Conservation (phyloP, 2,113 vertebrate species). For the Oncorhynchus tshawytscha region DNA sequence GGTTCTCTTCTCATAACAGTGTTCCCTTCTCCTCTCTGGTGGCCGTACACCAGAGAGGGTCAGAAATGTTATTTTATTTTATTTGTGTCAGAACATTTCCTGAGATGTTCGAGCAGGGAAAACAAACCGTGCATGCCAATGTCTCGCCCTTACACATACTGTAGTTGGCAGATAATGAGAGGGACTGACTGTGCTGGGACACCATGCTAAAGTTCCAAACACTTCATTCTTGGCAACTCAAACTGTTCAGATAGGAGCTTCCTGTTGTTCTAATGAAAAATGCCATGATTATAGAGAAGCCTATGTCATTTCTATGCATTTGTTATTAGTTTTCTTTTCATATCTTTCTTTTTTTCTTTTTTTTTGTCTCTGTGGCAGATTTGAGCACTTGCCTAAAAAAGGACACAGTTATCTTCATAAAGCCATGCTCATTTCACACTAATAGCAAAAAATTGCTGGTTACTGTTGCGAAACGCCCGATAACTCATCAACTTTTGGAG, state of each 20-base stretch:
- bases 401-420: background rate
- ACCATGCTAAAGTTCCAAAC: conserved; percentile 1
- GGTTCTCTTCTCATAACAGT: conserved; percentile 10
- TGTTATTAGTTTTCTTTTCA: conserved; percentile 5
- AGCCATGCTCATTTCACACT: conserved; percentile 17
- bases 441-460: background rate
- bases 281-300: conserved; percentile 12
- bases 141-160: conserved; percentile 4
- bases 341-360: background rate
- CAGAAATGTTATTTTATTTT: background rate
- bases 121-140: conserved; percentile 4
- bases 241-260: background rate
- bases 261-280: conserved; percentile 8
- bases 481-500: conserved; percentile 17
- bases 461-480: conserved; percentile 11
- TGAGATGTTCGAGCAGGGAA: conserved; percentile 10
- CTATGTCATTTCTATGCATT: conserved; percentile 1
- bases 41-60: conserved; percentile 25
- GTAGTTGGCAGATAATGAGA: conserved; percentile 8
- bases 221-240: background rate
- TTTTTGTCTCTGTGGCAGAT: background rate
- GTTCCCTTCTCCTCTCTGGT: conserved; percentile 16
- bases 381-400: background rate
- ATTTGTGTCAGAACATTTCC: conserved; percentile 14
- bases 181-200: background rate